These are phyloP conservation scores for Blastobasis adustella DNA, from an alignment of 2,888 invertebrate genomes.

Conservation along the genomic window DNA sequence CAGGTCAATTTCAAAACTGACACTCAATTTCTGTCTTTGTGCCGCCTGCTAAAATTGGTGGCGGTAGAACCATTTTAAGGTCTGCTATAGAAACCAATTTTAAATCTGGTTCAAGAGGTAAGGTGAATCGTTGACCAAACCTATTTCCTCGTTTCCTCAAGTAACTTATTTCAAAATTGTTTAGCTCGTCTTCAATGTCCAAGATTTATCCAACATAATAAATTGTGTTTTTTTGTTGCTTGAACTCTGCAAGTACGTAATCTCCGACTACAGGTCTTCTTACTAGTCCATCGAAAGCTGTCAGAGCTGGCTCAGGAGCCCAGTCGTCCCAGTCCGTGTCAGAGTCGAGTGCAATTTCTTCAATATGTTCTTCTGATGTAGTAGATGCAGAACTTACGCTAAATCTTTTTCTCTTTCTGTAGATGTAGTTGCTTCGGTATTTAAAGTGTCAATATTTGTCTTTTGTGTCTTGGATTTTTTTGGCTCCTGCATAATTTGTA, in stretches of 20 bases:
- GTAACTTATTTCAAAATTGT: constrained; percentile 4
- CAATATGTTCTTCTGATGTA: not conserved
- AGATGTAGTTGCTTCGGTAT: not conserved
- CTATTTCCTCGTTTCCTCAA: constrained; percentile 2
- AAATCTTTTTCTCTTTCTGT: not conserved
- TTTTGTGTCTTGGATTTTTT: constrained; percentile 4
- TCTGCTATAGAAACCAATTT: not conserved
- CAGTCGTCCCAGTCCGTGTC: constrained; percentile 1
- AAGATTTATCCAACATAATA: constrained; percentile 5
- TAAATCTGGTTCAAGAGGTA: not conserved
- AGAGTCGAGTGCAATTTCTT: not conserved
- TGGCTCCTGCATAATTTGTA: constrained; percentile 4
- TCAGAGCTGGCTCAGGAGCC: not conserved
- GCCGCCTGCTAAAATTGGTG: not conserved
- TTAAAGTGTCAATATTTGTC: constrained; percentile 2
- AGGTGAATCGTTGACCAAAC: not conserved
- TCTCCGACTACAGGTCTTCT: constrained; percentile 2
- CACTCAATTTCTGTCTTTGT: not conserved
- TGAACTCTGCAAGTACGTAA: constrained; percentile 5
- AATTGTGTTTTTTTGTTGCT: constrained; percentile 1
- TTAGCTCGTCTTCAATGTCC: not conserved
- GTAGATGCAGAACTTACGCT: constrained; percentile 1
- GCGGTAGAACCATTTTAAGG: constrained; percentile 1
- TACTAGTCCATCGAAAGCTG: constrained; percentile 2
- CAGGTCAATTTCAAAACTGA: not conserved